Evolutionary conservation across 1,140 invertebrate species (phyloP).

Genomic region (Conus ventricosus): DNA sequence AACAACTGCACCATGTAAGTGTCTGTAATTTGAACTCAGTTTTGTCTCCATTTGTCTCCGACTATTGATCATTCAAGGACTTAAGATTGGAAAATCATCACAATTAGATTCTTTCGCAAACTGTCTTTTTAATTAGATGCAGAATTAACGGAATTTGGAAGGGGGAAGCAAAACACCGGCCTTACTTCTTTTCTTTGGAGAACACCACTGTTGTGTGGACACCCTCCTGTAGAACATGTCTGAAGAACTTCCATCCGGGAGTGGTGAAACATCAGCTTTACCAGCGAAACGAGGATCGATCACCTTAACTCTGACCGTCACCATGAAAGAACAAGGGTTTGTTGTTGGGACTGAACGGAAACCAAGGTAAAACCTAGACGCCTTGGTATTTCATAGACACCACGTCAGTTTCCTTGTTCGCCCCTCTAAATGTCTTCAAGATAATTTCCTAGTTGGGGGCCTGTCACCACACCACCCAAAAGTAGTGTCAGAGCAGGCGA

Average conservation of each 20-base stretch:
- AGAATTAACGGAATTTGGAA: background rate
- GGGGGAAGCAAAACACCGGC: background rate
- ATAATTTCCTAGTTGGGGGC: no score
- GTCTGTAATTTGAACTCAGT: background rate
- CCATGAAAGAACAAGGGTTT: background rate
- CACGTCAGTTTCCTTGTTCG: no score
- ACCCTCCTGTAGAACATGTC: background rate
- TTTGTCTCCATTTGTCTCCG: background rate
- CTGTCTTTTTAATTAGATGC: background rate
- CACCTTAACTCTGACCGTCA: background rate
- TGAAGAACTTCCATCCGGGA: background rate
- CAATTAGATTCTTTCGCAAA: background rate
- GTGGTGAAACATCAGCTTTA: background rate
- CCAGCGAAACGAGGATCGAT: background rate
- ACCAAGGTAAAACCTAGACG: background rate
- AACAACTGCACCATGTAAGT: background rate
- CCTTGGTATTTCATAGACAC: no score
- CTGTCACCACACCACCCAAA: no score
- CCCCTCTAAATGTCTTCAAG: no score
- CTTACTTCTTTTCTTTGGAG: background rate
- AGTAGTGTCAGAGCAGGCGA: no score
- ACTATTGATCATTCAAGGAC: background rate
- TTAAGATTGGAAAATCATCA: background rate
- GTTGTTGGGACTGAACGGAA: background rate
- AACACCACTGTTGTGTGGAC: background rate